Evolutionary conservation across 2,113 vertebrate species (phyloP).

Genomic region (Serilophus lunatus): DNA sequence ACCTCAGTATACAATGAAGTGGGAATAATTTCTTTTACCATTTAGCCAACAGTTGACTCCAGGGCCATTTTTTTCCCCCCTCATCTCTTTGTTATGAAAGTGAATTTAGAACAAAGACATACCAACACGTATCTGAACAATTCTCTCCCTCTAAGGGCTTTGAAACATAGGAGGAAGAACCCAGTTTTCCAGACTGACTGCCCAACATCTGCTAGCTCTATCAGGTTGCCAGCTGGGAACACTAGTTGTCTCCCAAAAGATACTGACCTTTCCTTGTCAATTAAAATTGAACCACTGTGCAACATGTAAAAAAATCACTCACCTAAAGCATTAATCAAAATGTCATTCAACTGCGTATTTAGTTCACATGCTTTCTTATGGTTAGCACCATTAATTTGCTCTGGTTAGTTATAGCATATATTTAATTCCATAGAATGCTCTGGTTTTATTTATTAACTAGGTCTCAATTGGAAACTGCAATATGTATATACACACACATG

Average conservation of each 20-base stretch:
- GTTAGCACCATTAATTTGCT: neutral
- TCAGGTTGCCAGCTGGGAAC: neutral
- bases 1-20: neutral
- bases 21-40: neutral
- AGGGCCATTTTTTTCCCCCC: neutral
- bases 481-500: accelerated
- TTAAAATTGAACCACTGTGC: neutral
- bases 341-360: neutral
- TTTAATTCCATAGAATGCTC: neutral
- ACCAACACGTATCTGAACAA: neutral
- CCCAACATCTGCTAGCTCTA: neutral
- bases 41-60: neutral
- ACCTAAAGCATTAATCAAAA: neutral
- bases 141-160: neutral
- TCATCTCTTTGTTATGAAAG: neutral
- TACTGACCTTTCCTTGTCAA: neutral
- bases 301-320: neutral
- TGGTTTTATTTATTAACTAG: neutral
- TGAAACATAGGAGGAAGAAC: neutral
- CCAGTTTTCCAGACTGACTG: neutral
- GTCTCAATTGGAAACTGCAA: neutral
- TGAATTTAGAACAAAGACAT: neutral
- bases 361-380: neutral
- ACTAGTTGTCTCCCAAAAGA: neutral
- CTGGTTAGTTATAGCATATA: neutral